Conservation (phyloP, 2,888 invertebrate genomes). For the Drosophila mulleri region DNA sequence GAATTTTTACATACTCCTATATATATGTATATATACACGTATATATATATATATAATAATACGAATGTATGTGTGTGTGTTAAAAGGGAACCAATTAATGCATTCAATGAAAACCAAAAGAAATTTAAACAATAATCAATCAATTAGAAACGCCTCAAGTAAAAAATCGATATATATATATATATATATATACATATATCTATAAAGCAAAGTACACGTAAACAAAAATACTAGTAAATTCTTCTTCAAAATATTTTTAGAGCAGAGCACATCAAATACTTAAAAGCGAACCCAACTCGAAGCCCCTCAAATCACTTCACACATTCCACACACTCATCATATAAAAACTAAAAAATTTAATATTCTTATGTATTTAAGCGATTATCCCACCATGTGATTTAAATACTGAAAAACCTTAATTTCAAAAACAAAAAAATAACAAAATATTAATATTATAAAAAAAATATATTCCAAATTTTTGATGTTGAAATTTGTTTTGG, state of each 20-base stretch:
- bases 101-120: conserved; percentile 40
- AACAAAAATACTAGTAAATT: conserved; percentile 38
- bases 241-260: conserved; percentile 44
- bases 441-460: conserved; percentile 23
- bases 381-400: conserved; percentile 81
- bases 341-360: conserved; percentile 12
- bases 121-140: conserved; percentile 47
- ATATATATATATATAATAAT: conserved; percentile 44
- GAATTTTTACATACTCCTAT: conserved; percentile 23
- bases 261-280: conserved; percentile 38
- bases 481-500: conserved; percentile 30
- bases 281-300: conserved; percentile 8
- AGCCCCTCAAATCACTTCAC: conserved; percentile 11
- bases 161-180: conserved; percentile 15
- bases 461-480: conserved; percentile 15
- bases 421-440: conserved; percentile 17
- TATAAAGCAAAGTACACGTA: conserved; percentile 8
- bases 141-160: conserved; percentile 70
- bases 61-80: conserved; percentile 50
- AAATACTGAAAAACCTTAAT: conserved; percentile 44
- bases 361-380: conserved; percentile 65
- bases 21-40: conserved; percentile 43
- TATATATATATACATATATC: not conserved
- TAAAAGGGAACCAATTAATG: conserved; percentile 73
- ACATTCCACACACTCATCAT: conserved; percentile 17